A percentile compares a stretch with the other conserved stretches of the same genome.
These are phyloP conservation scores for Mus pahari DNA, from an alignment of 2,113 vertebrate species.

Conservation along the genomic window DNA sequence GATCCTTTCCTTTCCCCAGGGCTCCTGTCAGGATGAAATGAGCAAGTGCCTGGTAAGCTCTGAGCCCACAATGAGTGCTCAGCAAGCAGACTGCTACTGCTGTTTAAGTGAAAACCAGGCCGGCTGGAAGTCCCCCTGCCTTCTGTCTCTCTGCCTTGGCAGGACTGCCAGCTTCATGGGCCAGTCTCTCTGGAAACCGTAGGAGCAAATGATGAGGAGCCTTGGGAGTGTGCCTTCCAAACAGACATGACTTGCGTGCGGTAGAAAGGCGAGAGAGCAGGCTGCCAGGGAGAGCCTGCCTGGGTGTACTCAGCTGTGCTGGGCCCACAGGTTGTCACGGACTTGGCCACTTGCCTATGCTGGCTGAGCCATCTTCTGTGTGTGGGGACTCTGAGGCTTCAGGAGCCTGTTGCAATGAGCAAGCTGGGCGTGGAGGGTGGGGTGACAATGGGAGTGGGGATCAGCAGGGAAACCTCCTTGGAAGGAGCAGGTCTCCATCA, in stretches of 20 bases:
- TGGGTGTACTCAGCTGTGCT: not conserved
- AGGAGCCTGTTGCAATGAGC: not conserved
- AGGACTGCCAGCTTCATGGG: not conserved
- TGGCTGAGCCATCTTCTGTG: not conserved
- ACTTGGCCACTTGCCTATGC: not conserved
- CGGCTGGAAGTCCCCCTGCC: not conserved
- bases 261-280: not conserved
- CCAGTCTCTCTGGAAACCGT: not conserved
- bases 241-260: constrained; percentile 3
- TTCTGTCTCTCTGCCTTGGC: not conserved
- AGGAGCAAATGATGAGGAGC: not conserved
- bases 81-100: not conserved
- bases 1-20: rapidly evolving
- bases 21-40: not conserved
- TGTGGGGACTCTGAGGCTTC: not conserved
- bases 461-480: rapidly evolving
- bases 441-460: too few species aligned
- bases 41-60: rapidly evolving
- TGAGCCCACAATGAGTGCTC: not conserved
- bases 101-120: not conserved
- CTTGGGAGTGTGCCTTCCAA: not conserved
- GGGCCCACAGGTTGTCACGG: not conserved
- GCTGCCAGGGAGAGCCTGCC: constrained; percentile 18
- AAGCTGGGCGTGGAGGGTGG: not conserved
- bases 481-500: too few species aligned